phyloP scores from a whole-genome alignment of 2,797 vertebrate species.

The Falco columbarius region DNA sequence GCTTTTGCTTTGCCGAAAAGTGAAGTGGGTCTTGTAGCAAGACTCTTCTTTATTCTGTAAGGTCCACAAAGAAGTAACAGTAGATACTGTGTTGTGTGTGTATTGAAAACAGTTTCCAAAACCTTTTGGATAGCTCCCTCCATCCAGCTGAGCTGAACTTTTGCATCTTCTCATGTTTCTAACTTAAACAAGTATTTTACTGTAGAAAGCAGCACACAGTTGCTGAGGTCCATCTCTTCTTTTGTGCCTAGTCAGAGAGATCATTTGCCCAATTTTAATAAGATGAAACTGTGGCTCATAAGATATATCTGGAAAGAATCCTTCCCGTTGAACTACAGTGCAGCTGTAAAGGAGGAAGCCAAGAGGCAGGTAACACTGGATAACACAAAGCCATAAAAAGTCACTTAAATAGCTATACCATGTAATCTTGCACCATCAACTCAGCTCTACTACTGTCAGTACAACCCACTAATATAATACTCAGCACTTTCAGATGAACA shows the following conservation, averaged over 20 bases:
- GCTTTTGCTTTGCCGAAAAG: neutral
- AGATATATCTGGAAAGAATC: neutral
- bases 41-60: neutral
- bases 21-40: neutral
- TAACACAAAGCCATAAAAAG: neutral
- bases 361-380: neutral
- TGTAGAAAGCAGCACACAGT: neutral
- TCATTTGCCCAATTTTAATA: neutral
- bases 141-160: neutral
- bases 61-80: neutral
- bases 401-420: neutral
- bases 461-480: neutral
- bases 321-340: neutral
- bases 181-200: neutral
- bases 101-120: neutral
- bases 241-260: neutral
- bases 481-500: neutral
- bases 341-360: neutral
- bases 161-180: neutral
- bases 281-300: neutral
- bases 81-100: neutral
- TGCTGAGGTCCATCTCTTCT: neutral
- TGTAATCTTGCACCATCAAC: neutral
- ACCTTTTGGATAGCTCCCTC: neutral
- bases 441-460: neutral